Evolutionary conservation across 1,140 invertebrate genomes (phyloP), one percentile per base, ranked within the genome.

Genomic region (Andrena cerasifolii): DNA sequence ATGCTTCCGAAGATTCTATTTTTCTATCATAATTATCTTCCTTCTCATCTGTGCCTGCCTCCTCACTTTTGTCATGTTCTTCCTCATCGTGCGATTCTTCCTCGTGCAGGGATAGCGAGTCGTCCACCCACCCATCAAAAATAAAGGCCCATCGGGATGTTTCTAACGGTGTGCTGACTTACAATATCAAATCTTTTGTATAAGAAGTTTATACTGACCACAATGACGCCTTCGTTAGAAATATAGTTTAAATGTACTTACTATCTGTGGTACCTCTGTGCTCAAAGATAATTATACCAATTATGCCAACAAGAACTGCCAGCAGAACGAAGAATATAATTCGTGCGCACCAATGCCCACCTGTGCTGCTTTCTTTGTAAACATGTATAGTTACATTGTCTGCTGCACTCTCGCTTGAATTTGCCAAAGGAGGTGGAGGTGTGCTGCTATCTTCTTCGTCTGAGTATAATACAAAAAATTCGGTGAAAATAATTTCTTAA

Each of bases 281-380:
- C 91, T 97, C 96, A 58, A 96, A 92, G 79, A 97, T 95, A 75
- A 97, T 96, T 53, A 97, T 88, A 66, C 96, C 95, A 86, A 97
- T 94, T 18, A 96, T 92, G 45, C 95, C 94, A 79, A 95, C 92
- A 26, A 97, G 93, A 65, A 95, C 94, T 26, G 94, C 95, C 54
- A 97, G 93, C 16, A 97, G 87, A 3, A 94, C 90, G 86, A 97
- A 97, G 90, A 97, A 97, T 76, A 97, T 93, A 51, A 97, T 94
- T 92, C 96, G 97, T 8, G 96, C 96, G 90, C 96, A 96, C 93
- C 96, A 95, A 86, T 96, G 96, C 36, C 96, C 96, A 51, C 96
- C 96, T 18, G 95, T 96, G 12, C 94, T 94, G 78, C 93, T 94
- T 56, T 97, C 96, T 83, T 96, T 95, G 33, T 96, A 94, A 36